Evolutionary conservation across 1,140 invertebrate genomes (phyloP).

Genomic region (Ephestia elutella): DNA sequence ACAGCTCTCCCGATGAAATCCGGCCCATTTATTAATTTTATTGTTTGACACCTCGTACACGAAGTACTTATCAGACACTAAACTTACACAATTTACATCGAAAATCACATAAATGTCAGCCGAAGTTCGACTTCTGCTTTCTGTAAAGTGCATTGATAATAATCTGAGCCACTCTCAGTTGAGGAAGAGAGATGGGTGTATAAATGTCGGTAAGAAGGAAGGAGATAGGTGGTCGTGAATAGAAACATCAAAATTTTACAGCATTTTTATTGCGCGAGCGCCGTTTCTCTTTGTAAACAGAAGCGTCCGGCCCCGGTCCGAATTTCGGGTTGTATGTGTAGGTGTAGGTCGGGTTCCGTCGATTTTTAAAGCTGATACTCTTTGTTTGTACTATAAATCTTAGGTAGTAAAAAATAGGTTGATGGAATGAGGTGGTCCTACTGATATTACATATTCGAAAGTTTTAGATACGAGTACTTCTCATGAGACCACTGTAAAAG

Average conservation of each 20-base stretch:
- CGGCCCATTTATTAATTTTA: constrained; percentile 65
- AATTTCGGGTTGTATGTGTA: constrained; percentile 1
- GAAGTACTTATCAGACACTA: constrained; percentile 58
- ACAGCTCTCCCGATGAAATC: constrained; percentile 29
- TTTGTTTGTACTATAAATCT: not conserved
- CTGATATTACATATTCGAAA: no score
- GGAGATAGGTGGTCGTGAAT: constrained; percentile 45
- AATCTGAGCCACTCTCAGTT: constrained; percentile 60
- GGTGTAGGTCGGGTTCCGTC: constrained; percentile 6
- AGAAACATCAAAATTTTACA: constrained; percentile 74
- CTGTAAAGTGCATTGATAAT: constrained; percentile 74
- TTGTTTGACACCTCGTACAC: constrained; percentile 63
- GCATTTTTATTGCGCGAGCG: constrained; percentile 66
- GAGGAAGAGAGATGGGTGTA: constrained; percentile 33
- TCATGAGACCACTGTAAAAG: no score
- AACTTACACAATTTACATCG: constrained; percentile 70
- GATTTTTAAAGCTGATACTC: not conserved
- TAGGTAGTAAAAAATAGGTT: not conserved
- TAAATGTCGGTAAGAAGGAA: constrained; percentile 18
- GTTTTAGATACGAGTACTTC: no score
- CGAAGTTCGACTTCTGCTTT: constrained; percentile 66
- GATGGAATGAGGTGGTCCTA: not conserved
- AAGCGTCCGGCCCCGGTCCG: constrained; percentile 43
- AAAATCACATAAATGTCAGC: constrained; percentile 70
- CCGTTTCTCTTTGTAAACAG: constrained; percentile 54